These are phyloP conservation scores for Choreutis nemorana DNA, from an alignment of 2,888 invertebrate genomes.

Conservation along the genomic window DNA sequence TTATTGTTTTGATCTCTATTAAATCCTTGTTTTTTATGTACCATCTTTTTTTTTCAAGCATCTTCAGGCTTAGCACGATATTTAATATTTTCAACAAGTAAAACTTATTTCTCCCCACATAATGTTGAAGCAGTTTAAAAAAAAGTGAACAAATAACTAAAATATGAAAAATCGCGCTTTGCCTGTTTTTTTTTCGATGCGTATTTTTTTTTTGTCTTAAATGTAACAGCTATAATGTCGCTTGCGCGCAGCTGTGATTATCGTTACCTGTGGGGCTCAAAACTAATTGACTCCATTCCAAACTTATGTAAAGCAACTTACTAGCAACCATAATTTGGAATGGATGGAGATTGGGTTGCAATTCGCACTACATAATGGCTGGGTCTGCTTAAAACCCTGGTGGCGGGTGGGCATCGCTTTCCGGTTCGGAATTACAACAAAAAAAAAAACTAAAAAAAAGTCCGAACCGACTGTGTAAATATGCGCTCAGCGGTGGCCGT, in stretches of 20 bases:
- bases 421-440: slow-evolving; percentile 15
- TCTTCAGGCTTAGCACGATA: no score
- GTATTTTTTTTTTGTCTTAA: slow-evolving; percentile 13
- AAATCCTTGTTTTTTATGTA: slow-evolving; percentile 6
- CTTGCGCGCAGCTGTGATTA: slow-evolving; percentile 59
- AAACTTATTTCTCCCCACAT: no score
- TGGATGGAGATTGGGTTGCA: slow-evolving; percentile 23
- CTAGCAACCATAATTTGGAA: slow-evolving; percentile 20
- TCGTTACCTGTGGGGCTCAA: slow-evolving; percentile 55
- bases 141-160: background rate
- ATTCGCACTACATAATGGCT: slow-evolving; percentile 34
- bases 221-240: slow-evolving; percentile 55
- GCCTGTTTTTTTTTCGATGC: slow-evolving; percentile 1
- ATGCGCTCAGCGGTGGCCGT: slow-evolving; percentile 14
- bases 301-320: slow-evolving; percentile 3
- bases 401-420: slow-evolving; percentile 39
- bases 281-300: slow-evolving; percentile 17
- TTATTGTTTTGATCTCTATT: slow-evolving; percentile 9
- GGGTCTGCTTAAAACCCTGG: slow-evolving; percentile 44
- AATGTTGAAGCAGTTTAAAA: no score
- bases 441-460: background rate
- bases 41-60: no score
- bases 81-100: no score
- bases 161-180: background rate
- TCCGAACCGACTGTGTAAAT: slow-evolving; percentile 6